A percentile compares a stretch with the other conserved stretches of the same genome.
Conservation (phyloP, 1,140 invertebrate genomes). For the Apis mellifera region DNA sequence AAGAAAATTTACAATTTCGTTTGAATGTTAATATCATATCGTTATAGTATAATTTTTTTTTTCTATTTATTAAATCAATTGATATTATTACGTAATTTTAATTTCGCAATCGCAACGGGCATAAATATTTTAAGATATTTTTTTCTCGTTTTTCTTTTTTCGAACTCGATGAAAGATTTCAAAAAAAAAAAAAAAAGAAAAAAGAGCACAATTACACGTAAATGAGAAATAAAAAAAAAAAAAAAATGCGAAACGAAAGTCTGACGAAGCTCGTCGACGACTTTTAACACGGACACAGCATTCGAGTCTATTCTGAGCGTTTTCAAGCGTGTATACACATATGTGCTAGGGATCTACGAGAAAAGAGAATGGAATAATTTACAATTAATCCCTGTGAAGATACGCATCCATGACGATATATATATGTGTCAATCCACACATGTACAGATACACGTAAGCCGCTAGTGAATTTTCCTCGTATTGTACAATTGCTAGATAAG, state of each 20-base stretch:
- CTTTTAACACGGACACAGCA: background rate
- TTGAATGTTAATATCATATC: too few relatives aligned
- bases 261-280: background rate
- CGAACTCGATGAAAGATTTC: background rate
- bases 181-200: too few relatives aligned
- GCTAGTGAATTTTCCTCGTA: constrained; percentile 27
- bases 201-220: background rate
- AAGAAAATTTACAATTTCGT: too few relatives aligned
- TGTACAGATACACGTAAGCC: background rate
- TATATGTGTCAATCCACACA: background rate
- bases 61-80: too few relatives aligned
- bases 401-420: constrained; percentile 26
- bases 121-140: too few relatives aligned
- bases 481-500: constrained; percentile 32
- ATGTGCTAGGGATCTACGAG: constrained; percentile 4
- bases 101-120: too few relatives aligned
- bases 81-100: too few relatives aligned
- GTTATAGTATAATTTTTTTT: too few relatives aligned
- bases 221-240: too few relatives aligned
- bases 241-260: background rate
- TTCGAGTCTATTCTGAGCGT: background rate
- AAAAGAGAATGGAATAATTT: constrained; percentile 42
- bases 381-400: constrained; percentile 31
- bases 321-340: constrained; percentile 2
- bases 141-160: background rate